phyloP scores from a whole-genome alignment of 1,140 invertebrate species.

The Atta texana region DNA sequence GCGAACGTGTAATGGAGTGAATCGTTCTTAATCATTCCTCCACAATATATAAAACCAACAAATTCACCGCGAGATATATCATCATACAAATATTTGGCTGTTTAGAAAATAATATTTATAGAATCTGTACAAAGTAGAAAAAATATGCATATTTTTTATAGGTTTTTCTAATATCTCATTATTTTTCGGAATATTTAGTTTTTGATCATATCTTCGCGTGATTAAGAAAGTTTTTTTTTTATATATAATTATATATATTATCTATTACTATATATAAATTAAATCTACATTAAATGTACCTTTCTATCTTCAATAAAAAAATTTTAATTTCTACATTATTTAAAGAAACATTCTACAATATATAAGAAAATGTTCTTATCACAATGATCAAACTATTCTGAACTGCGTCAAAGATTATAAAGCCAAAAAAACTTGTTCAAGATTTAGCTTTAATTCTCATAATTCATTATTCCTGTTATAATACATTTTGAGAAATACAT shows the following conservation, averaged over 20 bases:
- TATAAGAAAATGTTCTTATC: background rate
- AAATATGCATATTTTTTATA: background rate
- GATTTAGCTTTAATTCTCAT: background rate
- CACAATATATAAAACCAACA: slow-evolving; percentile 26
- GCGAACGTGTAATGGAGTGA: slow-evolving; percentile 64
- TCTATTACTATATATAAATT: background rate
- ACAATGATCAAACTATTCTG: background rate
- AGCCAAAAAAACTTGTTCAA: background rate
- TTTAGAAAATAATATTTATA: background rate
- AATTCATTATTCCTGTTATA: background rate
- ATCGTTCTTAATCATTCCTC: slow-evolving; percentile 44
- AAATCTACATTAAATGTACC: background rate
- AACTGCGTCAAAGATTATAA: background rate
- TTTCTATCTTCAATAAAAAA: background rate
- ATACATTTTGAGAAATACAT: background rate
- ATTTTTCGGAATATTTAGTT: background rate
- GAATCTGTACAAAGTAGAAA: background rate
- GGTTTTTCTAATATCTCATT: background rate
- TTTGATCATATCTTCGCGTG: background rate
- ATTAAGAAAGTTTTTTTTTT: background rate
- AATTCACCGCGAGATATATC: background rate
- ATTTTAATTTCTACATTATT: background rate
- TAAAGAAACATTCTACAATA: too few species aligned
- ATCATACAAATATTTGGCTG: background rate
- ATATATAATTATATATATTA: background rate